Conservation (phyloP, 2,888 invertebrate species). For the Drosophila parthenogenetica region DNA sequence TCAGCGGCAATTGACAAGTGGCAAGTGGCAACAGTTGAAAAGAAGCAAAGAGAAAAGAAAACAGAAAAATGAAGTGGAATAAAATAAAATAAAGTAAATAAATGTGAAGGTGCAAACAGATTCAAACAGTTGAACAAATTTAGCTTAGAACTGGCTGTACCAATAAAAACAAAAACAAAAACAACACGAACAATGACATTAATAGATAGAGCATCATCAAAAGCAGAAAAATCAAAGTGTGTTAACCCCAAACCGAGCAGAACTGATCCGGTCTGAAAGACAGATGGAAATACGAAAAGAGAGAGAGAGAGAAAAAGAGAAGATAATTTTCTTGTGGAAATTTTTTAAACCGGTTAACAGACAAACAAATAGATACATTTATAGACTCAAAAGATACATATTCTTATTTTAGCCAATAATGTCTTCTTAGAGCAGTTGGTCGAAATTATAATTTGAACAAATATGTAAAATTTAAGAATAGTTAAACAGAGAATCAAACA, state of each 20-base stretch:
- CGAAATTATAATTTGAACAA: neutral
- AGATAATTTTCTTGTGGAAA: slow-evolving; percentile 38
- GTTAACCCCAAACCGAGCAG: slow-evolving; percentile 62
- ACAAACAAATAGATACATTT: slow-evolving; percentile 14
- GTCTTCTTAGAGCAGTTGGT: neutral
- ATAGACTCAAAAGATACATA: neutral
- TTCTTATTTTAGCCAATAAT: neutral
- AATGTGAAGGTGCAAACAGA: slow-evolving; percentile 45
- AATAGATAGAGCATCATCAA: slow-evolving; percentile 16
- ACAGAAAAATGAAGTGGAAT: neutral
- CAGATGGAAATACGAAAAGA: neutral
- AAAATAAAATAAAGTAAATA: slow-evolving; percentile 38
- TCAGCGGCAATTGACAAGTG: slow-evolving; percentile 49
- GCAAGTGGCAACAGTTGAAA: slow-evolving; percentile 60
- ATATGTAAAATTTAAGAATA: neutral
- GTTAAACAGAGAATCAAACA: neutral
- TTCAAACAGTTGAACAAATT: slow-evolving; percentile 54
- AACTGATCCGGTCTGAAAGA: slow-evolving; percentile 48
- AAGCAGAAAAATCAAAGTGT: slow-evolving; percentile 66
- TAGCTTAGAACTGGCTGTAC: slow-evolving; percentile 61
- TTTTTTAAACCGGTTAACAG: slow-evolving; percentile 50
- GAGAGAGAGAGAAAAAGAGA: neutral
- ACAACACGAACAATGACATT: slow-evolving; percentile 25
- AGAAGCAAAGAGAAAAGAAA: neutral
- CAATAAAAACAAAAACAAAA: slow-evolving; percentile 45